Evolutionary conservation across 2,113 vertebrate species (phyloP).

Genomic region (Setophaga coronata): DNA sequence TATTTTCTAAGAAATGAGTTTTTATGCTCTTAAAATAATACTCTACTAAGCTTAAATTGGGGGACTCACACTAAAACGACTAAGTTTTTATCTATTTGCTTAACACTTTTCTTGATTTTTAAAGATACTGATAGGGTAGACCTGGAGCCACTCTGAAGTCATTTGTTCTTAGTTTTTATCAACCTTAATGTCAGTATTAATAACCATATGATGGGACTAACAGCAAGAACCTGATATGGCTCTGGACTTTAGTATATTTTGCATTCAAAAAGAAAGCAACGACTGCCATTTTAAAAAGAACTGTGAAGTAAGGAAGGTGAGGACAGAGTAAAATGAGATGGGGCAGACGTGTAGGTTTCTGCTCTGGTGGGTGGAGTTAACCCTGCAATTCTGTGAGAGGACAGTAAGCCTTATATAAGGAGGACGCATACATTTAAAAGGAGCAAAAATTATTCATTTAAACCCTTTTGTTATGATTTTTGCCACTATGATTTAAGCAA

Average conservation of each 20-base stretch:
- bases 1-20: fast-evolving
- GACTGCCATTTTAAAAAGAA: neutral
- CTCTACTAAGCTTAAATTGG: neutral
- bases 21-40: neutral
- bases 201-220: neutral
- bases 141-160: neutral
- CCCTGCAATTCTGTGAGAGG: neutral
- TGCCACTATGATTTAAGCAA: neutral
- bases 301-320: neutral
- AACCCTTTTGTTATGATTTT: fast-evolving
- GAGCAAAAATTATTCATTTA: neutral
- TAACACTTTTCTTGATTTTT: neutral
- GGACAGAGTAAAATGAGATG: neutral
- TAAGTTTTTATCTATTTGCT: neutral
- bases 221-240: neutral
- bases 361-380: neutral
- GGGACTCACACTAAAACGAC: neutral
- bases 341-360: neutral
- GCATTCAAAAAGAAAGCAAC: neutral
- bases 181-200: neutral
- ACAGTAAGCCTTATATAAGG: neutral
- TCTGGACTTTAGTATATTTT: neutral
- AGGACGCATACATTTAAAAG: neutral
- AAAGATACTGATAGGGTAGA: neutral
- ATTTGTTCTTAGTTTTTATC: neutral